A percentile compares a stretch with the other conserved stretches of the same genome.
phyloP scores from a whole-genome alignment of 2,797 vertebrate genomes.

The Enteromius afrohamiltoni region DNA sequence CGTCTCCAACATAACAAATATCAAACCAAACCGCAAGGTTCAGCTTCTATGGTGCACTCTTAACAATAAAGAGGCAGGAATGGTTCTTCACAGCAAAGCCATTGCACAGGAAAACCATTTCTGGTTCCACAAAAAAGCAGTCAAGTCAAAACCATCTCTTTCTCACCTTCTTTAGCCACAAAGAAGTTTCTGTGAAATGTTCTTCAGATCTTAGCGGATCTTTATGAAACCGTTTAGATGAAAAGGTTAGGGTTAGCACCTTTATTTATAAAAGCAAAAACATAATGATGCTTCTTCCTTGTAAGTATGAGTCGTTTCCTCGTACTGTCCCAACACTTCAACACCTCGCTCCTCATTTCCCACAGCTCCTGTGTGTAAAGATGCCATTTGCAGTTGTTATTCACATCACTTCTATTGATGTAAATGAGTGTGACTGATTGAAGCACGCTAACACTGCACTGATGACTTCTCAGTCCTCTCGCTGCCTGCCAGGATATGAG shows the following conservation, averaged over 20 bases:
- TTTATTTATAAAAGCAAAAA: neutral
- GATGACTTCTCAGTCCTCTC: conserved; percentile 13
- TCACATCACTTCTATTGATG: neutral
- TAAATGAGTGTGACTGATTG: conserved; percentile 3
- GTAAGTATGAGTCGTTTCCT: neutral
- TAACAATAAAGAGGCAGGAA: too few relatives aligned
- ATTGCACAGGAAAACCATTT: too few relatives aligned
- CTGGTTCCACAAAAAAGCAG: too few relatives aligned
- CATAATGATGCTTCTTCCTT: neutral
- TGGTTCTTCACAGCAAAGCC: too few relatives aligned
- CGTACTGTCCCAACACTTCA: neutral
- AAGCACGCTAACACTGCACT: neutral
- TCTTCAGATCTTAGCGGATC: too few relatives aligned
- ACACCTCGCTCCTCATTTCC: conserved; percentile 2
- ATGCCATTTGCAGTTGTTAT: neutral
- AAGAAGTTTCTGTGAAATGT: too few relatives aligned
- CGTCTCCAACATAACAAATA: neutral
- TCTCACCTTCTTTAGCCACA: too few relatives aligned
- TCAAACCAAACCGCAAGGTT: neutral
- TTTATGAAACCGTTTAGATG: too few relatives aligned
- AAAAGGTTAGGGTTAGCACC: too few relatives aligned
- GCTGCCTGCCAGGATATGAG: conserved; percentile 15
- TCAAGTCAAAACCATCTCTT: too few relatives aligned
- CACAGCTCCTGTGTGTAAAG: neutral
- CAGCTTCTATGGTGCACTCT: too few relatives aligned